Base-by-base conservation (phyloP, 1,140 invertebrate species). In the Drosophila novamexicana region DNA sequence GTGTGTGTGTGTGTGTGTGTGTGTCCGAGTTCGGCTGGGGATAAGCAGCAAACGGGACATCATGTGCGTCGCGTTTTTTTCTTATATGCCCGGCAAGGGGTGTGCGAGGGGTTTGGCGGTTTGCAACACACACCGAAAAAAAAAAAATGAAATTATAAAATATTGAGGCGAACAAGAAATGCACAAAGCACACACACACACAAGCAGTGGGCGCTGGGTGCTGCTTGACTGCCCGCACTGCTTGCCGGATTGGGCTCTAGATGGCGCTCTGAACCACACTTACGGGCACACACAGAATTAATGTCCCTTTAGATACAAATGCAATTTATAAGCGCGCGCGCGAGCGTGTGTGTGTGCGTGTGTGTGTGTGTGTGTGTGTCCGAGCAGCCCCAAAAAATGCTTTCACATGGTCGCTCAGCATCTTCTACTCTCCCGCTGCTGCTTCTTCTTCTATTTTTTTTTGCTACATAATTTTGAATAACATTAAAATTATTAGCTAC, bases 401-500 rank as follows among this genome's bases (percentile, higher is more conserved):
- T 81, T 78, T 75, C 75, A 85, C 82, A 86, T 85, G 61, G 69
- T 61, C 39, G 9, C 62, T 42, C 61, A 34, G 32, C 63, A 39
- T 61, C 56, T 75, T 69, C 40, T 66, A 8, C 54, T 39, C 63
- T 44, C 32, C 64, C 10, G 14, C 39, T 36, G n/a, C 22, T 36
- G n/a, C 32, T 29, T 9, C 47, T 32, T 10, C 47, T 32, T 10
- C 7, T 14, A n/a, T 18, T 77, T 76, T 83, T 75, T 75, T 79
- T 75, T 53, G 47, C 68, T 90, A 90, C 85, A 90, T 90, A 90
- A 90, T 90, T 90, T 90, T 90, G 85, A 90, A 90, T 90, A 90
- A 83, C 86, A 90, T 90, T 90, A 90, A 90, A 90, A 90, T 90
- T 90, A 90, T 90, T 90, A 90, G 85, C 85, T 90, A 85, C 81